These are phyloP conservation scores for Drosophila navojoa DNA, from an alignment of 1,140 invertebrate species.

Conservation along the genomic window DNA sequence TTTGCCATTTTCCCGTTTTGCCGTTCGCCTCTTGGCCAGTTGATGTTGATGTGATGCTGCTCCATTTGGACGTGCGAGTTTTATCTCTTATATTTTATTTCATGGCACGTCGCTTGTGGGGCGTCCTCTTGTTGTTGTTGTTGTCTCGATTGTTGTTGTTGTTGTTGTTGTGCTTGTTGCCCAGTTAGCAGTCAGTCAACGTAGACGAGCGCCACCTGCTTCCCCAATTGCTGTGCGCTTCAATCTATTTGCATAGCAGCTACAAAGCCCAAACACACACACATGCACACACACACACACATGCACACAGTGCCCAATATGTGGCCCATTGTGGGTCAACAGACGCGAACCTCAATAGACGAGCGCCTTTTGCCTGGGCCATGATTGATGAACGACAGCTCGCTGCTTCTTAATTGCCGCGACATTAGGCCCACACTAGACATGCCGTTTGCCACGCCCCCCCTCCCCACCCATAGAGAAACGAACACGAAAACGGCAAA, in stretches of 20 bases:
- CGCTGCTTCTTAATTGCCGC: constrained; percentile 38
- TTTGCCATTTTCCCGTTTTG: not conserved
- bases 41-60: constrained; percentile 26
- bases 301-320: constrained; percentile 19
- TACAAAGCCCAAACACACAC: constrained; percentile 1
- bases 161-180: constrained; percentile 23
- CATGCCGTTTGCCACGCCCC: constrained; percentile 16
- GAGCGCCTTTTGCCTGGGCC: not conserved
- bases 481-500: not conserved
- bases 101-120: constrained; percentile 42
- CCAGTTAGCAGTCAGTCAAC: constrained; percentile 46
- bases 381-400: constrained; percentile 48
- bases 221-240: constrained; percentile 16
- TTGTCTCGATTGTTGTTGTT: constrained; percentile 10
- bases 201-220: constrained; percentile 37
- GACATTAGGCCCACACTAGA: constrained; percentile 37
- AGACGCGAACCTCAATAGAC: constrained; percentile 12
- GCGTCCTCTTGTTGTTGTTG: constrained; percentile 15
- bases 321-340: constrained; percentile 38
- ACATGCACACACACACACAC: constrained; percentile 5
- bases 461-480: no score
- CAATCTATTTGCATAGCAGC: constrained; percentile 7
- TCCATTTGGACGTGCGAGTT: constrained; percentile 35
- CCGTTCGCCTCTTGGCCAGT: constrained; percentile 15
- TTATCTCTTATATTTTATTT: constrained; percentile 56